Percentiles rank a stretch among this genome's conserved stretches.
These are phyloP conservation scores for Telenomus remus DNA, from an alignment of 1,140 invertebrate species.

Conservation along the genomic window DNA sequence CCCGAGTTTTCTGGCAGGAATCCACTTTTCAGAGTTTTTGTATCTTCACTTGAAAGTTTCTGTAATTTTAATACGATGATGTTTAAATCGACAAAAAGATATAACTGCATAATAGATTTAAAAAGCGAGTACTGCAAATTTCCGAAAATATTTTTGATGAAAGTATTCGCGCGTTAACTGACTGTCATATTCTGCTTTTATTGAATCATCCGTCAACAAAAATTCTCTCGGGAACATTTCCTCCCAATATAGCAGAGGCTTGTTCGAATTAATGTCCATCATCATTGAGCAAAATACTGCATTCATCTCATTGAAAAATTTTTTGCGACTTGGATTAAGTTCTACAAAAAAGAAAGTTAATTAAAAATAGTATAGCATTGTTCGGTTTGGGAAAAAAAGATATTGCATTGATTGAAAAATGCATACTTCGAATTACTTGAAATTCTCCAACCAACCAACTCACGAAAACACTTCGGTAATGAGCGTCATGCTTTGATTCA, in stretches of 20 bases:
- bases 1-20: background rate
- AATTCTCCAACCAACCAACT: conserved; percentile 64
- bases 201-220: background rate
- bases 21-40: background rate
- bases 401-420: background rate
- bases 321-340: conserved; percentile 34
- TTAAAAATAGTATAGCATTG: background rate
- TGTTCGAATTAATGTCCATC: conserved; percentile 22
- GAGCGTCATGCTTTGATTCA: conserved; percentile 40
- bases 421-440: conserved; percentile 48
- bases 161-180: background rate
- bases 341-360: conserved; percentile 26
- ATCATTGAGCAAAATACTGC: conserved; percentile 34
- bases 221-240: conserved; percentile 6
- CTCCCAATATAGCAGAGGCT: conserved; percentile 54
- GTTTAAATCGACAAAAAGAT: too few species aligned
- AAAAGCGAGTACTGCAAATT: conserved; percentile 5
- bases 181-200: background rate
- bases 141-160: conserved; percentile 7
- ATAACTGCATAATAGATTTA: too few species aligned
- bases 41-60: background rate
- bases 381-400: background rate
- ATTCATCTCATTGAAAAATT: conserved; percentile 55
- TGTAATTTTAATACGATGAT: background rate
- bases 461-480: conserved; percentile 53